Evolutionary conservation across 92 coral and sea anemone genomes (phyloP), one percentile per base, ranked within the genome.

Genomic region (Palythoa caribaeorum): DNA sequence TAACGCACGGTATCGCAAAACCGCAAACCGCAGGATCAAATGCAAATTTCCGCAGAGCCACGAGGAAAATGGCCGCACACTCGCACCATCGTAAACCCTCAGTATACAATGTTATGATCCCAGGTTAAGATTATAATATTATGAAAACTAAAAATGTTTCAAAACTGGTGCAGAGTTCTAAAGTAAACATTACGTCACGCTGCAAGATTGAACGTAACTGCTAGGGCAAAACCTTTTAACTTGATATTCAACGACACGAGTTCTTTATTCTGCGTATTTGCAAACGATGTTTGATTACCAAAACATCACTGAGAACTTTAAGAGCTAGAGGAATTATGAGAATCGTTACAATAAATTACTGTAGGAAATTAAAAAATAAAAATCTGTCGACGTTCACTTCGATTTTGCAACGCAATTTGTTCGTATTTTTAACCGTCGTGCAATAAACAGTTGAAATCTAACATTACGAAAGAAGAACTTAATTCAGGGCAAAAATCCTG

Each of bases 171-270:
- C 50, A 44, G 7, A 19, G 0, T 10, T 36, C 3, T 6, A 44
- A 65, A 66, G 76, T 66, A 81, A 81, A 81, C 86, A 81, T 81
- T 81, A 81, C 86, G 76, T 81, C 86, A 81, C 86, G 40, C 38
- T 17, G 74, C 75, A 21, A 35, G 63, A 65, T 65, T 71, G 86
- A 81, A 81, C 86, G 75, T 17, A n/a, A 63, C 70, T 37, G 84
- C 73, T 47, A 15, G 48, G 10, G 20, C 19, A 66, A 66, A 47
- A 21, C 4, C 69, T 39, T 36, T 15, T 40, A 9, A 77, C n/a
- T 9, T 12, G 28, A 59, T 28, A 16, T 28, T 28, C 70, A 13
- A 35, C 44, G 71, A 7, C 38, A 39, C 77, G 60, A 71, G 5
- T 71, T 71, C n/a, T 36, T 2, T 28, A 13, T 79, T 63, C 8